Base-by-base conservation (phyloP, 2,113 vertebrate species). In the Eira barbara region DNA sequence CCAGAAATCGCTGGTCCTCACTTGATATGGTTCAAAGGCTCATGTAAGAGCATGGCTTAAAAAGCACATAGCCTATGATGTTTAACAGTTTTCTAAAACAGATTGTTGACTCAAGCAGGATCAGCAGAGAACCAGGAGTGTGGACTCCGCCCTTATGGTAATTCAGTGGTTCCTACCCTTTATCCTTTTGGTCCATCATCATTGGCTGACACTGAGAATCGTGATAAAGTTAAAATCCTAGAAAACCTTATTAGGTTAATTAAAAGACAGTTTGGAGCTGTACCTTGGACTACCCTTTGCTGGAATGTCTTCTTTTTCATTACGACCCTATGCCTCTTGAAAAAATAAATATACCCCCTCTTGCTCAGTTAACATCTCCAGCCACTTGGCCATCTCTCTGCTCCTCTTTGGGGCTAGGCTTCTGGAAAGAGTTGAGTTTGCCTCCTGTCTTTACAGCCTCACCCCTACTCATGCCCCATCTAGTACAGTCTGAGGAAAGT, bases 381-480 rank as follows among this genome's bases (percentile, higher is more conserved):
- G 31, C 0, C 27, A 39, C 11, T 18, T 34, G 25, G 21, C 17
- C 18, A 4, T 17, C 61, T 8, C 65, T 61, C 10, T 74, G 34
- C 39, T 45, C 36, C 31, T 85, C 23, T 63, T 20, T 29, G 3
- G 18, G 76, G 23, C 42, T 42, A 63, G 6, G 1, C 2, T 61
- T 81, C 55, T 95, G 11, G 45, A 80, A 49, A 78, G 42, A 63
- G 14, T 21, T 39, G 23, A 31, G 25, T 85, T 20, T 61, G 18
- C 7, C 15, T 25, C 36, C 4, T 21, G 55, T 14, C 45, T 59
- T 57, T 36, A 8, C 0, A 9, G 31, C 34, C 20, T 94, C 29
- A 29, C 3, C 4, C 57, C 34, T 12, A 20, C 9, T 36, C 3
- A 20, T 7, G 5, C 4, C 25, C 34, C 15, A 2, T 3, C 27